Conservation (phyloP, 2,797 vertebrate genomes). For the Molothrus aeneus region DNA sequence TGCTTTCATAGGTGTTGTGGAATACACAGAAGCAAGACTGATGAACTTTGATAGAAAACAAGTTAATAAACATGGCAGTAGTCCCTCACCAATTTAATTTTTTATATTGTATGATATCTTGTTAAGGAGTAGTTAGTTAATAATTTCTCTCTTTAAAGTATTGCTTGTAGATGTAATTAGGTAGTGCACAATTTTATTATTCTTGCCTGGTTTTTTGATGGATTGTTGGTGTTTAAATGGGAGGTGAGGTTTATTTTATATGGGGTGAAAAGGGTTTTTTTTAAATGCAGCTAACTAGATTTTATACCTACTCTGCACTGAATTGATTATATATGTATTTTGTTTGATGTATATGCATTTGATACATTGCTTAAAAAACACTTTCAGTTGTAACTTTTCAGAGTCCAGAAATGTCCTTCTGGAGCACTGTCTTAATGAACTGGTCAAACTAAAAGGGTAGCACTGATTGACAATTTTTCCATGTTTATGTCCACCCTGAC, state of each 20-base stretch:
- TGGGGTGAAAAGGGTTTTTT: rapidly evolving
- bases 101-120: background rate
- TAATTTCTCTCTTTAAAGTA: background rate
- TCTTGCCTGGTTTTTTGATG: background rate
- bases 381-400: background rate
- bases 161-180: background rate
- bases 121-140: background rate
- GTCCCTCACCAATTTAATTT: background rate
- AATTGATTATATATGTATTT: background rate
- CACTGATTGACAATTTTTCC: background rate
- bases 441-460: background rate
- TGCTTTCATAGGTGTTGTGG: background rate
- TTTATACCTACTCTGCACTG: background rate
- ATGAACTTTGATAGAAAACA: background rate
- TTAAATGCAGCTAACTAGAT: background rate
- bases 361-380: background rate
- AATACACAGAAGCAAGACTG: background rate
- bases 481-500: background rate
- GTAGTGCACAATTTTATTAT: background rate
- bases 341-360: background rate
- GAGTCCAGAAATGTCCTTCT: background rate
- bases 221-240: background rate
- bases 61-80: rapidly evolving
- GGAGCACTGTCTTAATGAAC: background rate
- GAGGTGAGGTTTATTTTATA: background rate